Evolutionary conservation across 2,113 vertebrate species (phyloP).

Genomic region (Tenrec ecaudatus): DNA sequence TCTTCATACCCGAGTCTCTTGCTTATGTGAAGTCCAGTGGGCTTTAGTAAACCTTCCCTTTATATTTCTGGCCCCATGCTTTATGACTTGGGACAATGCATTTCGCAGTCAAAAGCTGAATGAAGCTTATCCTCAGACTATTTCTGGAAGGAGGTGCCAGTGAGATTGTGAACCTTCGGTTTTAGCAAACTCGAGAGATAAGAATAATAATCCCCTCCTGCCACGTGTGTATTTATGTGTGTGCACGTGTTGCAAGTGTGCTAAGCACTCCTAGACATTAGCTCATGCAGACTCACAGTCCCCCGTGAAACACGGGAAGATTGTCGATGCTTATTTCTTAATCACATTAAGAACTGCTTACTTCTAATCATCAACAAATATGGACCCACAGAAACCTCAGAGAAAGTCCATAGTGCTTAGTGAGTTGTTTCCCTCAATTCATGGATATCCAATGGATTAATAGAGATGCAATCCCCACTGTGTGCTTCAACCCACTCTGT

Average conservation of each 20-base stretch:
- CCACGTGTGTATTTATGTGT: too few relatives aligned
- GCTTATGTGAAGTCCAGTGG: constrained; percentile 59
- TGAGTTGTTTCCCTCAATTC: neutral
- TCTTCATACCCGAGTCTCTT: constrained; percentile 47
- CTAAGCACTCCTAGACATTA: constrained; percentile 56
- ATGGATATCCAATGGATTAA: neutral
- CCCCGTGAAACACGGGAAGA: constrained; percentile 39
- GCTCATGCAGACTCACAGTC: constrained; percentile 30
- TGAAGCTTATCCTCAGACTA: neutral
- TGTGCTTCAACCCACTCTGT: neutral
- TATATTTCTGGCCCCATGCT: constrained; percentile 63
- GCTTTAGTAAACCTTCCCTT: constrained; percentile 58
- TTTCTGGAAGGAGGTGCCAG: constrained; percentile 47
- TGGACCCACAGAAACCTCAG: neutral
- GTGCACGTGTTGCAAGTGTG: neutral
- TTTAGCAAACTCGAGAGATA: neutral
- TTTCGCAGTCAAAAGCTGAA: constrained; percentile 15
- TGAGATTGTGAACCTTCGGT: constrained; percentile 42
- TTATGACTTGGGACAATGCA: constrained; percentile 57
- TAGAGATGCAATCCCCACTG: neutral
- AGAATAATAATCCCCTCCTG: constrained; percentile 16
- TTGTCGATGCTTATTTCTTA: neutral
- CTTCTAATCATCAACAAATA: neutral
- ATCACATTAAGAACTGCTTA: too few relatives aligned
- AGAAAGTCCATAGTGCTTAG: neutral